A percentile compares a stretch with the other conserved stretches of the same genome.
Evolutionary conservation across 2,113 vertebrate genomes (phyloP).

Genomic region (Lipophrys pholis): DNA sequence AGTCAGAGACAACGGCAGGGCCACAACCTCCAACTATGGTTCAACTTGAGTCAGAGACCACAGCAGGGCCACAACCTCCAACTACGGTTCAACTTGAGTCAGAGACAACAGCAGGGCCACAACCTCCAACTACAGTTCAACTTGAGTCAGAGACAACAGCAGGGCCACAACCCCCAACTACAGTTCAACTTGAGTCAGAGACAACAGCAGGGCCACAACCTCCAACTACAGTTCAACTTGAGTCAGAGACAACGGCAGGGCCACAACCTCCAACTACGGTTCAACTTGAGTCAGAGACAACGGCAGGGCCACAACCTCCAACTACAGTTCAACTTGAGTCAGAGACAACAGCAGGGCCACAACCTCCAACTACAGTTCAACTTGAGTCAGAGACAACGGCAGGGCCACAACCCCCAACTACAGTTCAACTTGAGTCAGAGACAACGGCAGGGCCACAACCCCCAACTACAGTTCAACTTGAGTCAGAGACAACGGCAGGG

Average conservation of each 20-base stretch:
- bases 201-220: neutral
- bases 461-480: too few species aligned
- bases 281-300: too few species aligned
- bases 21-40: too few species aligned
- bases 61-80: too few species aligned
- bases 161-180: too few species aligned
- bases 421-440: too few species aligned
- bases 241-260: neutral
- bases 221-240: neutral
- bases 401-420: neutral
- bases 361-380: neutral
- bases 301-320: neutral
- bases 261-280: neutral
- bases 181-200: too few species aligned
- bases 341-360: neutral
- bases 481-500: too few species aligned
- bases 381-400: neutral
- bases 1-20: too few species aligned
- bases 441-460: too few species aligned
- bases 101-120: neutral
- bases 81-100: too few species aligned
- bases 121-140: neutral
- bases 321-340: neutral
- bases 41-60: too few species aligned
- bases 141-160: neutral